Base-by-base conservation (phyloP, 2,888 invertebrate genomes). In the Xylocampa areola region DNA sequence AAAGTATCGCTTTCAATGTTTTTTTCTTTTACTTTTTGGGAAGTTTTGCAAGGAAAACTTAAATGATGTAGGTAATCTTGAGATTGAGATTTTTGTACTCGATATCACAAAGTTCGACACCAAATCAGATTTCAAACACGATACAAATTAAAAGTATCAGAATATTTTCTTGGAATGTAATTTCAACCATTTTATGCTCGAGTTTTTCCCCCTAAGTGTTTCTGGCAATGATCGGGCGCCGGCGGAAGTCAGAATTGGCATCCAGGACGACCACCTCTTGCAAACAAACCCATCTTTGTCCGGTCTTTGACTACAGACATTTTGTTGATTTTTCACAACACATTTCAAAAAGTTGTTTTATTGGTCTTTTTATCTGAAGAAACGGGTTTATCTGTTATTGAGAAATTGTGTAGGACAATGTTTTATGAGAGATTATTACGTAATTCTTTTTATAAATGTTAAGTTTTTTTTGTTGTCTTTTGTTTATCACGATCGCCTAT, bases 141-240 rank as follows among this genome's bases (percentile, higher is more conserved):
- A 33, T 2, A 47, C 16, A 11, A 50, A 54, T 54, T 36, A 27
- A 51, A 44, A 36, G 16, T 35, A 40, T 17, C n/a, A 30, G 6
- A n/a, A 47, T 49, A 33, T 55, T 62, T 50, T 57, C 53, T 55
- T 51, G 29, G 14, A 40, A 39, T 29, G 25, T 33, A 52, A 57
- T 58, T 54, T 25, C 29, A 30, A 43, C 32, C 37, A 44, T 64
- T 66, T 67, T 51, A 49, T 58, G 47, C 41, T 59, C 14, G 61
- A 64, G 65, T 72, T 76, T 63, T 84, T 79, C 76, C 79, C 72
- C 65, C 75, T 87, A 85, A 89, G 84, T 86, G 88, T 86, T 86
- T 84, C 85, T 89, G 86, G 87, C 85, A 87, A 85, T 87, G 86
- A 81, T 79, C 80, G 86, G 89, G 83, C 91, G 92, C 92, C 92